Conservation (phyloP, 2,113 vertebrate genomes). For the Gorsachius goisagi region DNA sequence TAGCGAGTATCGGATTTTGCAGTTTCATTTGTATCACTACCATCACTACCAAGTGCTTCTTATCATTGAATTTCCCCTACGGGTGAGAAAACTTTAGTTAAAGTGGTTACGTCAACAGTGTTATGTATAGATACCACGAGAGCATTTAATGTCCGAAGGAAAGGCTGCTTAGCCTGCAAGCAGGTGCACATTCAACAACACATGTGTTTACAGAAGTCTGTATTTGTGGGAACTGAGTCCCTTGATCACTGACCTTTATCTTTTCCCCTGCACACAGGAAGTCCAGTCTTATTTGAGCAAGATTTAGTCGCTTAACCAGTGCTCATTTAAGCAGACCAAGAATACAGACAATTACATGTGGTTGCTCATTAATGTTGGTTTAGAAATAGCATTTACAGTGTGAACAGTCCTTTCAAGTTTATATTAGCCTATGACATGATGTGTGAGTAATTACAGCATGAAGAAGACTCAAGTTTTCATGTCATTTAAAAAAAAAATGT, state of each 20-base stretch:
- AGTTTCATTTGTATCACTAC: not conserved
- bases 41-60: not conserved
- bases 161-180: not conserved
- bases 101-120: accelerated
- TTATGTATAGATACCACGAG: not conserved
- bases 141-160: not conserved
- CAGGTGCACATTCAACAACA: not conserved
- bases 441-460: not conserved
- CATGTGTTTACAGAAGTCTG: not conserved
- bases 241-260: slow-evolving; percentile 51
- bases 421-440: not conserved
- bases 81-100: not conserved
- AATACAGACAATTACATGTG: not conserved
- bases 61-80: not conserved
- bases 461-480: not conserved
- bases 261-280: not conserved
- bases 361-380: not conserved
- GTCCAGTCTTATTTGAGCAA: not conserved
- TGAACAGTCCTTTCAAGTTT: not conserved
- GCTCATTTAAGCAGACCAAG: slow-evolving; percentile 1
- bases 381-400: not conserved
- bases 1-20: not conserved
- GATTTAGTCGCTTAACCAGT: not conserved
- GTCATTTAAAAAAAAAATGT: not conserved
- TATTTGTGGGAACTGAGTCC: not conserved